phyloP scores from a whole-genome alignment of 2,888 invertebrate species.

The Pachycephus smyrnensis region DNA sequence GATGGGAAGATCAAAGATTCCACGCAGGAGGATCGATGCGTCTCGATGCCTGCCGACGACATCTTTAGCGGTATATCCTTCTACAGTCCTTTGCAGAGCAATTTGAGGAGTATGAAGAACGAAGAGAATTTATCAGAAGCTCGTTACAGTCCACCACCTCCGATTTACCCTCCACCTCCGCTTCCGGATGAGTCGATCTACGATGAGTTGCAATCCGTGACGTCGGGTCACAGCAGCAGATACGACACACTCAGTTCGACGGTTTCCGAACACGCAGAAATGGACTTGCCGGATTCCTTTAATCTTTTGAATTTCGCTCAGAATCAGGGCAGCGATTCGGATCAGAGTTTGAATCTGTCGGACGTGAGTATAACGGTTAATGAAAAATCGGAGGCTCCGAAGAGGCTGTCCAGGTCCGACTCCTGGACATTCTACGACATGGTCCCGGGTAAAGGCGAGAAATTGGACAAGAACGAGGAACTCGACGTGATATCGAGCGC shows the following conservation, averaged over 20 bases:
- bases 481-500: conserved; percentile 55
- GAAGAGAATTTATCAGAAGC: conserved; percentile 53
- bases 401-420: conserved; percentile 65
- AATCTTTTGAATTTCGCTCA: conserved; percentile 44
- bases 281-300: conserved; percentile 65
- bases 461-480: conserved; percentile 42
- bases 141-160: conserved; percentile 68
- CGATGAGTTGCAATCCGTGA: conserved; percentile 69
- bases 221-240: conserved; percentile 60
- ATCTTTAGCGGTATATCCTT: conserved; percentile 76
- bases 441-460: conserved; percentile 39
- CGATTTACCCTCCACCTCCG: conserved; percentile 73
- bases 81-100: conserved; percentile 69
- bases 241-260: conserved; percentile 64
- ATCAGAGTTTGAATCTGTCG: conserved; percentile 44
- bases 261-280: conserved; percentile 62
- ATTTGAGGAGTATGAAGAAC: conserved; percentile 48
- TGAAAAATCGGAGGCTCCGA: conserved; percentile 48
- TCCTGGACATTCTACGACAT: conserved; percentile 71
- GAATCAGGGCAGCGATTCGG: conserved; percentile 47
- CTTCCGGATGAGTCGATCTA: conserved; percentile 71
- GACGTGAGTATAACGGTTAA: conserved; percentile 53
- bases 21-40: conserved; percentile 66
- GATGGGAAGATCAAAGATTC: conserved; percentile 34
- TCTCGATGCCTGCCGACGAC: conserved; percentile 72